Conservation (phyloP, 2,797 vertebrate species). For the Xerus rutilus region DNA sequence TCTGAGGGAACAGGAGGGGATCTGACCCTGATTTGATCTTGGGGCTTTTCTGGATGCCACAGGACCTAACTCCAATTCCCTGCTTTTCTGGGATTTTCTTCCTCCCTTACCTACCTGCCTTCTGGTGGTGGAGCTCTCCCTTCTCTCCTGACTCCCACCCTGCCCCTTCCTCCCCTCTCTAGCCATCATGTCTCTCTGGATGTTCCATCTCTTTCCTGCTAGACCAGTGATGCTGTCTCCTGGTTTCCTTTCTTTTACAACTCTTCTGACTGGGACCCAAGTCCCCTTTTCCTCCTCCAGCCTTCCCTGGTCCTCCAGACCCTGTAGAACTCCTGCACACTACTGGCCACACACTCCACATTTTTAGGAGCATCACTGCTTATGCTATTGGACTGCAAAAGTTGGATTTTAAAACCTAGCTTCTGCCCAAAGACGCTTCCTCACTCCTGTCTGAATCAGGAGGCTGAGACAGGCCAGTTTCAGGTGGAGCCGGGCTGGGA, state of each 20-base stretch:
- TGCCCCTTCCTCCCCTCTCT: too few species aligned
- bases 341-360: background rate
- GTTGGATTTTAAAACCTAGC: background rate
- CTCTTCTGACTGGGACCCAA: background rate
- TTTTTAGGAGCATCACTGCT: background rate
- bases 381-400: background rate
- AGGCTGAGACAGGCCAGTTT: background rate
- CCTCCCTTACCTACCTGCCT: background rate
- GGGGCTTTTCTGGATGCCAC: background rate
- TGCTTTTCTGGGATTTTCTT: background rate
- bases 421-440: background rate
- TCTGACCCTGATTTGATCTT: background rate
- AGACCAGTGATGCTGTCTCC: too few species aligned
- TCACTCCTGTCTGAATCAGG: background rate
- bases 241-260: background rate
- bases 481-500: background rate
- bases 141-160: accelerated
- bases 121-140: too few species aligned
- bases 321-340: too few species aligned
- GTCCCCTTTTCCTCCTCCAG: background rate
- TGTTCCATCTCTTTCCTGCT: background rate
- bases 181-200: background rate
- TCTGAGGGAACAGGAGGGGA: background rate
- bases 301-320: background rate
- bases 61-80: background rate